Conservation (phyloP, 2,113 vertebrate species). For the Nannobrachium achirus region DNA sequence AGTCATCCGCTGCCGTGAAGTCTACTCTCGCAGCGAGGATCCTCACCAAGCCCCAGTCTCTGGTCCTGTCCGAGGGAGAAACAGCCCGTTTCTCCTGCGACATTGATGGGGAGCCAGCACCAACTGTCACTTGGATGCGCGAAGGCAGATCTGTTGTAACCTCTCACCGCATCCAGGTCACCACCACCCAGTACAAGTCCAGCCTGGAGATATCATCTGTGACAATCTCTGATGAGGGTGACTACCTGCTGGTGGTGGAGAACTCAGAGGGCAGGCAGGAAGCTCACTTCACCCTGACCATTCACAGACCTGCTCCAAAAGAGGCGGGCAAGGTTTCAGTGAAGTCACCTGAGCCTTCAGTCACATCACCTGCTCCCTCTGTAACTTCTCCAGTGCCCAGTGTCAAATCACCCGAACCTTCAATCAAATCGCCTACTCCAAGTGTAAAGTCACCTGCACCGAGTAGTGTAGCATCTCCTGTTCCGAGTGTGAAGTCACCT, state of each 20-base stretch:
- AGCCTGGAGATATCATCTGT: constrained; percentile 90
- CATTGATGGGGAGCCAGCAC: constrained; percentile 92
- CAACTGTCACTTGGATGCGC: constrained; percentile 88
- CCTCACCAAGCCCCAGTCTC: constrained; percentile 92
- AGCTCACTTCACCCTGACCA: constrained; percentile 89
- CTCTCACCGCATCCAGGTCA: constrained; percentile 84
- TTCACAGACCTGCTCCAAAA: constrained; percentile 81
- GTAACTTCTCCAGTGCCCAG: constrained; percentile 84
- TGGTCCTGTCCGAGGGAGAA: constrained; percentile 89
- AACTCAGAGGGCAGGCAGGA: constrained; percentile 92
- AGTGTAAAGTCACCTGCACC: constrained; percentile 30
- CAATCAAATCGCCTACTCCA: constrained; percentile 38
- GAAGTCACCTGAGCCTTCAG: constrained; percentile 84
- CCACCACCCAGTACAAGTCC: constrained; percentile 93
- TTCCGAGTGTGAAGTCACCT: constrained; percentile 51
- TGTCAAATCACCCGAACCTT: constrained; percentile 59
- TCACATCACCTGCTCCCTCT: constrained; percentile 82
- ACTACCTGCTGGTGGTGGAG: constrained; percentile 90
- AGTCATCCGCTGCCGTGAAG: constrained; percentile 81
- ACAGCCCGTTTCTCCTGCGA: constrained; percentile 91
- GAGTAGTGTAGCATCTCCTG: constrained; percentile 42
- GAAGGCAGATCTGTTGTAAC: constrained; percentile 80
- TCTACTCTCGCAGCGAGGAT: constrained; percentile 88
- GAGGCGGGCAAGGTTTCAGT: constrained; percentile 80
- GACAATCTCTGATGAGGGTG: constrained; percentile 90